Conservation (phyloP, 2,113 vertebrate species). For the Corythaeola cristata region DNA sequence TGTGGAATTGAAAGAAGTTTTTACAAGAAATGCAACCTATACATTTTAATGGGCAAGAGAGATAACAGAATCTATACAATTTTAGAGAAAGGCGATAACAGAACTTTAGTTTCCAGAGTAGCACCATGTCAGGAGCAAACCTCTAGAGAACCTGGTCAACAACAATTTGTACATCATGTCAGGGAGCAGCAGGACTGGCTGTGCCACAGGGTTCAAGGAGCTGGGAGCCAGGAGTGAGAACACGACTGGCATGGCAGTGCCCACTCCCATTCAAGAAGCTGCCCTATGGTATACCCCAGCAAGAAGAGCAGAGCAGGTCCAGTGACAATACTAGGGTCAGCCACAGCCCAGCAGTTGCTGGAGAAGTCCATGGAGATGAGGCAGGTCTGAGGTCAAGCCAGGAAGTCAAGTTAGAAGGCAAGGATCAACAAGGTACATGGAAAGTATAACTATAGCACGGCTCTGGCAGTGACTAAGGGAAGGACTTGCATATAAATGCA, state of each 20-base stretch:
- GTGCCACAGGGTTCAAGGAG: not conserved
- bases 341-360: not conserved
- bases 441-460: not conserved
- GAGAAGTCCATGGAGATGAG: not conserved
- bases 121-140: not conserved
- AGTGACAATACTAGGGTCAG: not conserved
- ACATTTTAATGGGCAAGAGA: not conserved
- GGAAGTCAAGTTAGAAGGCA: not conserved
- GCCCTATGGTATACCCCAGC: not conserved
- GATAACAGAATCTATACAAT: not conserved
- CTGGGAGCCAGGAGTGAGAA: not conserved
- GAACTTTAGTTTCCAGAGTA: not conserved
- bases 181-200: not conserved
- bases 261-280: not conserved
- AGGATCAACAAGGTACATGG: not conserved
- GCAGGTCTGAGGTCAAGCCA: not conserved
- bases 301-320: not conserved
- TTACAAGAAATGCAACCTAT: not conserved
- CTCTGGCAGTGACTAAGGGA: not conserved
- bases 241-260: too few species aligned
- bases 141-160: not conserved
- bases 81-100: not conserved
- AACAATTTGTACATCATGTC: not conserved
- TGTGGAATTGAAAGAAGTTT: not conserved
- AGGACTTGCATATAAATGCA: not conserved